These are phyloP conservation scores for Didymodactylos carnosus DNA, from an alignment of 2,888 invertebrate genomes.

Conservation along the genomic window DNA sequence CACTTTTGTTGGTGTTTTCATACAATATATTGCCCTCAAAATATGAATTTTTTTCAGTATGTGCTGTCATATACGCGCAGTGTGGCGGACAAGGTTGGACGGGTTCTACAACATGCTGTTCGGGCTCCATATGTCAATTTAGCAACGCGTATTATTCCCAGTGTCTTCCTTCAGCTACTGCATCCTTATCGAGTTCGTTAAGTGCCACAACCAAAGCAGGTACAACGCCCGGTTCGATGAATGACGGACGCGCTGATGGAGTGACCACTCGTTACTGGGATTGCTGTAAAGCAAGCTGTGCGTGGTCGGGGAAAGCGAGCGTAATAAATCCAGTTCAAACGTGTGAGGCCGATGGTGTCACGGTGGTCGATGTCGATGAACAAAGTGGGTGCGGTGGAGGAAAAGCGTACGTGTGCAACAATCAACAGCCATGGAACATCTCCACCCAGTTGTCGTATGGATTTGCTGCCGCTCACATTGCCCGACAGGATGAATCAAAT, in stretches of 20 bases:
- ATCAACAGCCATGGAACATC: constrained; percentile 15
- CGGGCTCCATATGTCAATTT: neutral
- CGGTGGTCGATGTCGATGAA: neutral
- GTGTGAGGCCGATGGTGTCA: neutral
- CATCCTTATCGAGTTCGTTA: neutral
- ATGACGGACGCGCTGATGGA: neutral
- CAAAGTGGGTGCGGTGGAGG: constrained; percentile 15
- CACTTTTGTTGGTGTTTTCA: too few relatives aligned
- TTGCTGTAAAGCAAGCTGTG: constrained; percentile 16
- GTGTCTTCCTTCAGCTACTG: neutral
- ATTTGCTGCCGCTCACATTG: constrained; percentile 16
- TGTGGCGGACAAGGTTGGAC: neutral
- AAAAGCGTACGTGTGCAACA: constrained; percentile 1
- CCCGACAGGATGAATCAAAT: neutral
- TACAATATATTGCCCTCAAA: too few relatives aligned
- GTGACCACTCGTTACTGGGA: constrained; percentile 16
- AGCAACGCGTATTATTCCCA: neutral
- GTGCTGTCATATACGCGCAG: neutral
- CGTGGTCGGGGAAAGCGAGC: constrained; percentile 15
- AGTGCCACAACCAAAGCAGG: neutral
- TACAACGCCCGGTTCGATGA: neutral
- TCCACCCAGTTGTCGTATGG: constrained; percentile 14
- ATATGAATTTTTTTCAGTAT: neutral
- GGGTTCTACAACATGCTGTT: neutral
- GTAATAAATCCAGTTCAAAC: neutral